Evolutionary conservation across 2,113 vertebrate genomes (phyloP), one percentile per base, ranked within the genome.

Genomic region (Aspiorhynchus laticeps): DNA sequence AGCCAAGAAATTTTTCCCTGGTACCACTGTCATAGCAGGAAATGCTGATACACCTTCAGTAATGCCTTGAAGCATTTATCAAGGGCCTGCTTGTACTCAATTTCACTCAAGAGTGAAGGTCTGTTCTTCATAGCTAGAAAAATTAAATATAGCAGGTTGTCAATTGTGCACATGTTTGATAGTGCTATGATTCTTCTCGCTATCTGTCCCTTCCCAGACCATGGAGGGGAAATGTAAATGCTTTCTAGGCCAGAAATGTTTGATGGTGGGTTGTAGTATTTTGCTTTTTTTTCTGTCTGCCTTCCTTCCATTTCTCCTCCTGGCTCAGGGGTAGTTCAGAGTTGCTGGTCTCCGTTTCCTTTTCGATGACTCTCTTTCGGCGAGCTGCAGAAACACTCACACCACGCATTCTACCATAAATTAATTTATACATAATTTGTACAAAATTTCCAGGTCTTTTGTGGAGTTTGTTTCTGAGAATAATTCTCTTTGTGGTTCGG

Each of bases 391-490:
- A 71, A 71, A 71, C 31, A 17, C 31, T 19, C 31, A 71, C 15
- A 71, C 80, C 59, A 65, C 14, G 33, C 59, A 82, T 67, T 33
- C 38, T 12, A 28, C 61, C 59, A 17, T 21, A 48, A 19, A 82
- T 67, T 2, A 67, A 82, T 67, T 82, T n/a, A 10, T 82, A 26
- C 61, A 82, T 67, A 67, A 67, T 67, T 82, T 82, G 80, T 9
- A 21, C 17, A 33, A 71, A 38, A 33, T 71, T 31, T 33, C 67
- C 67, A 33, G 31, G 15, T 33, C 67, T 31, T 71, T 33, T 71
- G 67, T 71, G 33, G 28, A 80, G 53, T 61, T 80, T 80, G 78
- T 80, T 61, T n/a, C 24, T 80, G 17, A 82, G 24, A 7, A 65
- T 24, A 26, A 26, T 46, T 65, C 5, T 7, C 41, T 82, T 65